Evolutionary conservation across 2,797 vertebrate species (phyloP).

Genomic region (Xyrichtys novacula): DNA sequence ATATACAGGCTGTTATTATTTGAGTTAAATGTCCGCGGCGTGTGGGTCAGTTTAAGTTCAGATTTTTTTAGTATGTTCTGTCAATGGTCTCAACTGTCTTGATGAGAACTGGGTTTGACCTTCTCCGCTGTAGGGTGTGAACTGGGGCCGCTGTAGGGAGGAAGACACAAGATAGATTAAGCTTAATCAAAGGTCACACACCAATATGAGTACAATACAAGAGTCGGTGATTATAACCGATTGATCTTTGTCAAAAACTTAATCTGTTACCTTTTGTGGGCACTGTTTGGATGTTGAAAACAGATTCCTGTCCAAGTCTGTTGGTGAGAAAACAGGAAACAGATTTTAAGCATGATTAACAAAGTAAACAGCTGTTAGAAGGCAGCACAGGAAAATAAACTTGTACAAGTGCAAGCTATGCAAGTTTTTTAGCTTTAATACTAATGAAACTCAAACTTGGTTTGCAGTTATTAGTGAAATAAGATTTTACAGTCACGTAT

Average conservation of each 20-base stretch:
- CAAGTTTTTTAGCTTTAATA: too few relatives aligned
- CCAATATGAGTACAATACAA: neutral
- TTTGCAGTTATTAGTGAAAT: too few relatives aligned
- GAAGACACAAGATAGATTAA: neutral
- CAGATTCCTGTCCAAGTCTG: constrained; percentile 66
- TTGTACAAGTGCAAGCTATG: too few relatives aligned
- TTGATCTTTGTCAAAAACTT: neutral
- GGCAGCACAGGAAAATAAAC: too few relatives aligned
- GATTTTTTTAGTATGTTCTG: constrained; percentile 34
- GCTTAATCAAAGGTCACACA: neutral
- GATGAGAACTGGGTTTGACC: constrained; percentile 53
- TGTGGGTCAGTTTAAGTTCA: neutral
- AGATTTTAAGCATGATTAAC: neutral
- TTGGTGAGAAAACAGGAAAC: constrained; percentile 28
- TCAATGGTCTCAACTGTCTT: constrained; percentile 62
- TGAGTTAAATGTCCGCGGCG: neutral
- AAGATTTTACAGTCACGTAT: too few relatives aligned
- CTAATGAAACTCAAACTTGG: too few relatives aligned
- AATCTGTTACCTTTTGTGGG: constrained; percentile 57
- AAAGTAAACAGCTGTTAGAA: neutral
- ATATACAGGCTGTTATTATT: neutral
- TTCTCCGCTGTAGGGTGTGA: neutral
- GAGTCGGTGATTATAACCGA: neutral
- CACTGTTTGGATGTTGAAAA: constrained; percentile 62
- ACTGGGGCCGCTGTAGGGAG: constrained; percentile 13